Conservation (phyloP, 2,797 vertebrate species). For the Urophycis tenuis region DNA sequence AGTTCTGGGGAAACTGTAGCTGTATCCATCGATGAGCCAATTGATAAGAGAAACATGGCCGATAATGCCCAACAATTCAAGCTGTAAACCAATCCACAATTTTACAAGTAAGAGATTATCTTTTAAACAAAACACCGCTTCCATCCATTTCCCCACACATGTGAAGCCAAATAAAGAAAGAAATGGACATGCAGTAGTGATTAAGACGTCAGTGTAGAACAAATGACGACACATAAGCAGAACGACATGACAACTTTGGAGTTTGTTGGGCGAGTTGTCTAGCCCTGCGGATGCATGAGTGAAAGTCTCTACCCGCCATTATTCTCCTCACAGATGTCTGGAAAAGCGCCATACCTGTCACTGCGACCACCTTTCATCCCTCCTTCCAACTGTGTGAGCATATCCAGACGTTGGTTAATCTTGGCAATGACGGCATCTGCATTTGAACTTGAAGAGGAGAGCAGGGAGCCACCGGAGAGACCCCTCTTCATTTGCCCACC, state of each 20-base stretch:
- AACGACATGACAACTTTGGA: constrained; percentile 1
- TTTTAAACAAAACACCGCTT: not conserved
- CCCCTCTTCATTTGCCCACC: constrained; percentile 73
- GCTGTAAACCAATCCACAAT: not conserved
- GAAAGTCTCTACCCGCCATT: not conserved
- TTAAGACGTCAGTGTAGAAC: not conserved
- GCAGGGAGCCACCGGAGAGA: constrained; percentile 60
- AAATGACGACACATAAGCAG: not conserved
- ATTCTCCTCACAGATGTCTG: not conserved
- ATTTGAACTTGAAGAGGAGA: constrained; percentile 67
- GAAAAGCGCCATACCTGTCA: constrained; percentile 64
- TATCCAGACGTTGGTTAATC: constrained; percentile 85
- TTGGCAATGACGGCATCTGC: constrained; percentile 82
- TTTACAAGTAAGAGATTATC: not conserved
- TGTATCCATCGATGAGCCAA: not conserved
- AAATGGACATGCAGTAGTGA: not conserved
- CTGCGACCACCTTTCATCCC: constrained; percentile 68
- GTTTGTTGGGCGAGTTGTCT: not conserved
- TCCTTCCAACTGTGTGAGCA: constrained; percentile 81
- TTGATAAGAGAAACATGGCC: not conserved
- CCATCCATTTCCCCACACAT: not conserved
- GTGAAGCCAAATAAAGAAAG: not conserved
- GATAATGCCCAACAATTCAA: not conserved
- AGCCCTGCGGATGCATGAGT: not conserved
- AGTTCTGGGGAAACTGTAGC: not conserved